Evolutionary conservation across 2,113 vertebrate genomes (phyloP), one percentile per base, ranked within the genome.

Genomic region (Peromyscus leucopus): DNA sequence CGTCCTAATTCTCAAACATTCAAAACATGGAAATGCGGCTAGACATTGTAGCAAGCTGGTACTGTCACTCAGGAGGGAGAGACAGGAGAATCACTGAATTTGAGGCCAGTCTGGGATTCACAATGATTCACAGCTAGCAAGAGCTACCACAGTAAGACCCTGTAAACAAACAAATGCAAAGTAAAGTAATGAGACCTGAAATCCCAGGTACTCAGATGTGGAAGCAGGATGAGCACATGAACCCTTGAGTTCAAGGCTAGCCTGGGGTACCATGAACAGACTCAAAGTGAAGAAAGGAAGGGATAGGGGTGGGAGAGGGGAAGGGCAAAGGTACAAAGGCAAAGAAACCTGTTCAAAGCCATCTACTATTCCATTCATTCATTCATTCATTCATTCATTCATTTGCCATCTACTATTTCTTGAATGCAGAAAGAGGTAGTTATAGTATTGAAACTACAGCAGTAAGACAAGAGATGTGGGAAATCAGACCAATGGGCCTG

Each of bases 391-490:
- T 48, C 46, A 48, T 48, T 48, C 7, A 48, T 48, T 48, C 11
- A 51, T 51, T 51, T 51, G 51, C 51, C 51, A 51, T 51, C 51
- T 51, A 71, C 10, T 17, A 36, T 76, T 93, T 85, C 17, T 76
- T 33, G 59, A 84, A 89, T 42, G 16, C 24, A 95, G 3, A 16
- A 96, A 94, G n/a, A 87, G 83, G 24, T 17, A 85, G 82, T 95
- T 82, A 94, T 85, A 86, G 39, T 76, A 42, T 96, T 91, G 79
- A 95, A 95, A 88, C 91, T 61, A 93, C 55, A 94, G 57, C 42
- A 83, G 1, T 89, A 55, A 83, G 55, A 83, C 55, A 61, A 36
- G 59, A 26, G 36, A 59, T 83, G 33, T 4, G 1, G 51, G 19
- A 12, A 36, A 55, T 5, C 1, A 57, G n/a, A 83, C n/a, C 36